These are phyloP conservation scores for Anoplophora glabripennis DNA, from an alignment of 1,140 invertebrate genomes.

Conservation along the genomic window DNA sequence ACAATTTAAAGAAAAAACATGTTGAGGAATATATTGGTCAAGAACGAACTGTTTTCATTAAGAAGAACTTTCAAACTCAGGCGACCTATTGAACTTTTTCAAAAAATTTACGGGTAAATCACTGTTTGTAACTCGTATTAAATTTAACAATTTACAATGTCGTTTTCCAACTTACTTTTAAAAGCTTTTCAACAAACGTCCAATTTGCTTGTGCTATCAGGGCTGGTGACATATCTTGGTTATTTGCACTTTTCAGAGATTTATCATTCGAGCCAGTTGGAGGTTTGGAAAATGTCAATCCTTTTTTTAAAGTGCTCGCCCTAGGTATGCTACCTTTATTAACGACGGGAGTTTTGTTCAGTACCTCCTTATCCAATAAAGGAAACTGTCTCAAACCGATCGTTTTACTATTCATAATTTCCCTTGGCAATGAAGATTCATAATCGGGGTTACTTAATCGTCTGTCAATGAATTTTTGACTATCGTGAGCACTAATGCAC, in stretches of 20 bases:
- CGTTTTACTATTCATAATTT: constrained; percentile 60
- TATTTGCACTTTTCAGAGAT: constrained; percentile 52
- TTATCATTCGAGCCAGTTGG: constrained; percentile 33
- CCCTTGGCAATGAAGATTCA: constrained; percentile 71
- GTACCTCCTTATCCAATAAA: constrained; percentile 66
- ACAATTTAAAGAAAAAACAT: not conserved
- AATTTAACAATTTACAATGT: not conserved
- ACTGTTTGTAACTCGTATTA: too few relatives aligned
- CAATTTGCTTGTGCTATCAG: constrained; percentile 97
- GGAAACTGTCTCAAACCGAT: constrained; percentile 68
- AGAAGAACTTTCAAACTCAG: too few relatives aligned
- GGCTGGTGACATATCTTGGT: constrained; percentile 68
- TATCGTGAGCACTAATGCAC: constrained; percentile 68
- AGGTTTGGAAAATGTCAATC: constrained; percentile 29
- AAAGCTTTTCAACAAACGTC: constrained; percentile 95
- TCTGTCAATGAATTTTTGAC: constrained; percentile 68
- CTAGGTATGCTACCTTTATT: constrained; percentile 49
- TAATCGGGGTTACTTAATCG: constrained; percentile 73
- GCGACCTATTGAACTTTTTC: too few relatives aligned
- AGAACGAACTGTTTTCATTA: too few relatives aligned
- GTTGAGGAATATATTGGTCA: not conserved
- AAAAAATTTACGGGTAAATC: too few relatives aligned
- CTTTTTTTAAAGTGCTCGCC: constrained; percentile 42
- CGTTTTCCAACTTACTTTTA: constrained; percentile 68
- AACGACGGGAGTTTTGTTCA: constrained; percentile 55